Evolutionary conservation across 2,888 invertebrate genomes (phyloP).

Genomic region (Eupithecia subfuscata): DNA sequence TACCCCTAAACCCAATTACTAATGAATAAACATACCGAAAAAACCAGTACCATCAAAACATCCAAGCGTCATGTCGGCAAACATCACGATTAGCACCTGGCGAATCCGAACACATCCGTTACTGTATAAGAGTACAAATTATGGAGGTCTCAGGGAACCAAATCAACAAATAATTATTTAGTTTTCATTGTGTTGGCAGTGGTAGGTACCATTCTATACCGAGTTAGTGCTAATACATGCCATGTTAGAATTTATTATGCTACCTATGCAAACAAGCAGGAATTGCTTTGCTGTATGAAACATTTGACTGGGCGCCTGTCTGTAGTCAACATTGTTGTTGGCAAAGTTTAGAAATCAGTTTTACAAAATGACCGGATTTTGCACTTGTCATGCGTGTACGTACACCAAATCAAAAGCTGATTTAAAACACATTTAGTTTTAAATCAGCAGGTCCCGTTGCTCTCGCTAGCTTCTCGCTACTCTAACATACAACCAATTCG

Average conservation of each 20-base stretch:
- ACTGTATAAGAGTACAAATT: constrained; percentile 24
- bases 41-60: constrained; percentile 37
- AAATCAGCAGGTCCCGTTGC: neutral
- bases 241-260: neutral
- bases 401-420: neutral
- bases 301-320: too few species aligned
- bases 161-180: neutral
- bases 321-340: neutral
- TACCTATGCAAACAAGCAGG: neutral
- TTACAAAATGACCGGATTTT: neutral
- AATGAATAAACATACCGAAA: constrained; percentile 40
- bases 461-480: constrained; percentile 8
- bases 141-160: constrained; percentile 12
- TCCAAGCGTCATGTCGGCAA: constrained; percentile 40
- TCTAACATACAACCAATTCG: constrained; percentile 36
- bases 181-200: neutral
- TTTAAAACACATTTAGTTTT: neutral
- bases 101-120: constrained; percentile 51
- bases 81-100: constrained; percentile 53
- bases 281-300: neutral
- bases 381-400: neutral
- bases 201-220: neutral
- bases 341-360: neutral
- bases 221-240: neutral
- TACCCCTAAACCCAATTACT: constrained; percentile 13